These are phyloP conservation scores for Echinarachnius parma DNA, from an alignment of 53 echinoderm and acorn worm species.

Conservation along the genomic window DNA sequence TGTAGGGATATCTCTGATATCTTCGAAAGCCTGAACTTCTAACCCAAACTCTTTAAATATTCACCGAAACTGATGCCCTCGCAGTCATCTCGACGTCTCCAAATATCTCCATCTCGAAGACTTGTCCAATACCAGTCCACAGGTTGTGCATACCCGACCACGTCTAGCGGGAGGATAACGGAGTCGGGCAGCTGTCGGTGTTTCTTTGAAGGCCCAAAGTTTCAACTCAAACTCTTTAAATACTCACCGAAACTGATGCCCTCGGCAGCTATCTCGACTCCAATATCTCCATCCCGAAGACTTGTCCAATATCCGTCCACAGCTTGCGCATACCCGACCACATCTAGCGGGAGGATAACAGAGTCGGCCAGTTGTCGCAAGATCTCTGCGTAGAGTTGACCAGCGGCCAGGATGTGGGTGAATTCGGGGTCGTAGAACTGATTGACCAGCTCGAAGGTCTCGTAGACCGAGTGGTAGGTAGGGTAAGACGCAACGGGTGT, in stretches of 20 bases:
- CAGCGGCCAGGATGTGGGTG: conserved; percentile 63
- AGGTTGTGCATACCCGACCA: conserved; percentile 56
- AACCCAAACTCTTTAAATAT: no score
- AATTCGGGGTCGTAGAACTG: conserved; percentile 70
- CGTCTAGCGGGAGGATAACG: conserved; percentile 64
- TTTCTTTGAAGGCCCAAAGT: no score
- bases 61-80: conserved; percentile 66
- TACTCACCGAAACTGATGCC: conserved; percentile 69
- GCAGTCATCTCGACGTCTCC: conserved; percentile 54
- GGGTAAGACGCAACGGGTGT: conserved; percentile 60
- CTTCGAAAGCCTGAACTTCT: no score
- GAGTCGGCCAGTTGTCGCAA: conserved; percentile 69
- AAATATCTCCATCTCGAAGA: conserved; percentile 53
- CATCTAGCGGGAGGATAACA: conserved; percentile 64
- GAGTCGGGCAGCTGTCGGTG: no score
- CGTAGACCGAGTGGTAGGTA: conserved; percentile 79
- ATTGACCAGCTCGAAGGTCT: conserved; percentile 68
- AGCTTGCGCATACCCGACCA: conserved; percentile 56
- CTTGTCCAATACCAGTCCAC: conserved; percentile 57
- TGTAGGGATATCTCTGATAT: conserved; percentile 62
- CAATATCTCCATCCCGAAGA: conserved; percentile 55
- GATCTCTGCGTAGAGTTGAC: conserved; percentile 60
- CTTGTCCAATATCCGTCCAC: conserved; percentile 58
- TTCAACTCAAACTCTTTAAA: no score
- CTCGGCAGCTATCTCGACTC: conserved; percentile 54